phyloP scores from a whole-genome alignment of 1,140 invertebrate species.

The Trachelipus rathkii region DNA sequence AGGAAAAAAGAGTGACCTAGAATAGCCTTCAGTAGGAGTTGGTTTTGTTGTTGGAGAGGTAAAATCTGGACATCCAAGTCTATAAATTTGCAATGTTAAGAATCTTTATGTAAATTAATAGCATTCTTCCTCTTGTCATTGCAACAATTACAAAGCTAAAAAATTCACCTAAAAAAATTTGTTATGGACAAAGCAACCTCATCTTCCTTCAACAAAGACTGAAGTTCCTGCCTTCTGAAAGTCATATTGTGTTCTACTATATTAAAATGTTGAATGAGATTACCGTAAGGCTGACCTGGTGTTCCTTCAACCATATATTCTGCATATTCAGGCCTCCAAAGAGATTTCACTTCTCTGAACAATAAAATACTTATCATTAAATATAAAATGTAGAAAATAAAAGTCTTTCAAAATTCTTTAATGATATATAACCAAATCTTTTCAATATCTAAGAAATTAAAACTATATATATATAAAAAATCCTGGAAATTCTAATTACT shows the following conservation, averaged over 20 bases:
- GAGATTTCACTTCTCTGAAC: constrained; percentile 67
- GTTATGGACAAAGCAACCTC: constrained; percentile 87
- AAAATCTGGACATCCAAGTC: constrained; percentile 82
- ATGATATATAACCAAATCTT: no score
- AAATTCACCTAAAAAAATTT: constrained; percentile 78
- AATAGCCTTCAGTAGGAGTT: constrained; percentile 68
- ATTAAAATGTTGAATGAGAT: constrained; percentile 92
- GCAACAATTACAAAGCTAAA: background rate
- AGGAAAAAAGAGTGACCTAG: constrained; percentile 88
- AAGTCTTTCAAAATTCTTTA: background rate
- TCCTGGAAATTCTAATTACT: no score
- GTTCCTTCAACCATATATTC: constrained; percentile 99
- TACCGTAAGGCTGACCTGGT: constrained; percentile 91
- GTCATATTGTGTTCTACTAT: constrained; percentile 97
- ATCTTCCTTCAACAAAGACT: constrained; percentile 66
- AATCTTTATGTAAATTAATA: no score
- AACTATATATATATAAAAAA: no score
- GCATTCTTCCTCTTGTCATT: no score
- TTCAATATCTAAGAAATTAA: no score
- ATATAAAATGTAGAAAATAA: background rate
- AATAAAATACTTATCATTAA: constrained; percentile 36
- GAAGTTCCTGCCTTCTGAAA: constrained; percentile 78
- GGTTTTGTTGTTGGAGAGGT: constrained; percentile 72
- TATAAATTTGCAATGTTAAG: constrained; percentile 49
- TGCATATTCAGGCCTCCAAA: constrained; percentile 97